A percentile compares a stretch with the other conserved stretches of the same genome.
These are phyloP conservation scores for Tetrapedia diversipes DNA, from an alignment of 2,888 invertebrate species.

Conservation along the genomic window DNA sequence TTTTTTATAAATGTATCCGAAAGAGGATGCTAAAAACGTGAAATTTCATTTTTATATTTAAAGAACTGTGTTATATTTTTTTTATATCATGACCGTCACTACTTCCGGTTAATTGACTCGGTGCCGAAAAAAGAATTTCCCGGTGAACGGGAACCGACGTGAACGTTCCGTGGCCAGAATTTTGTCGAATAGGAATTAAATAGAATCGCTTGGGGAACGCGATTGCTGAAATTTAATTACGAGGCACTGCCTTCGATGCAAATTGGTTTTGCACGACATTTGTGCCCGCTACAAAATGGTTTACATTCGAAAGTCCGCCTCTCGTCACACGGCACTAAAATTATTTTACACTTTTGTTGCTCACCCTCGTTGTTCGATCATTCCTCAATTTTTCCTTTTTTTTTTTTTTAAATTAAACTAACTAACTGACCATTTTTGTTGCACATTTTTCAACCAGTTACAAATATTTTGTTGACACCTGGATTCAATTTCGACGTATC, in stretches of 20 bases:
- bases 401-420: background rate
- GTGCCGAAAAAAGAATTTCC: background rate
- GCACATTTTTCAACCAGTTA: background rate
- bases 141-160: slow-evolving; percentile 2
- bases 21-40: no score
- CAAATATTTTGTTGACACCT: background rate
- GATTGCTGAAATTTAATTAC: slow-evolving; percentile 48
- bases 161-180: slow-evolving; percentile 20
- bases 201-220: slow-evolving; percentile 30
- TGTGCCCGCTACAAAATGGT: slow-evolving; percentile 27
- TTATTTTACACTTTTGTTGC: slow-evolving; percentile 8
- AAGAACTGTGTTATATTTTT: no score
- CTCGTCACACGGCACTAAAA: slow-evolving; percentile 15
- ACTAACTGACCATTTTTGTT: background rate
- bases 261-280: slow-evolving; percentile 43
- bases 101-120: no score
- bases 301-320: slow-evolving; percentile 9
- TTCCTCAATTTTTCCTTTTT: no score
- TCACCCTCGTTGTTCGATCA: background rate
- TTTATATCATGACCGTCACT: no score
- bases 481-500: background rate
- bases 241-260: slow-evolving; percentile 33
- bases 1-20: no score
- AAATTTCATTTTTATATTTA: no score
- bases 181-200: slow-evolving; percentile 36